Conservation (phyloP, 1,140 invertebrate genomes). For the Brachionus koreanus region DNA sequence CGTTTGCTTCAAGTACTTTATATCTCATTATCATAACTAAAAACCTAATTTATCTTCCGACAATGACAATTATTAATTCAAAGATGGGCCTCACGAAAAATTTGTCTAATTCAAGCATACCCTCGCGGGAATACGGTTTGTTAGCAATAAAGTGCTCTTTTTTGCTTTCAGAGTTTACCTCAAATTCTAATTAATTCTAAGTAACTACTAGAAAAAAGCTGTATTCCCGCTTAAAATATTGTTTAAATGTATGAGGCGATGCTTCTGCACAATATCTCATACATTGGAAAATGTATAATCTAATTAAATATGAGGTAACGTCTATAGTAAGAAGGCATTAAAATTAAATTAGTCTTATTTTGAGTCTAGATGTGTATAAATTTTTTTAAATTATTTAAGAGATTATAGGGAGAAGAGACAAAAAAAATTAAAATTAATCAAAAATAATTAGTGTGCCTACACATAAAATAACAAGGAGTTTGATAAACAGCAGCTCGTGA, state of each 20-base stretch:
- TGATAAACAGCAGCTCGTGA: background rate
- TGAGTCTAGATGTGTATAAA: background rate
- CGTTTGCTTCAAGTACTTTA: background rate
- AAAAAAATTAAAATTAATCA: background rate
- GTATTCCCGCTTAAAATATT: background rate
- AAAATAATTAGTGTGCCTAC: background rate
- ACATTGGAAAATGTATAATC: background rate
- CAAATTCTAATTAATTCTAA: background rate
- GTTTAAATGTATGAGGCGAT: background rate
- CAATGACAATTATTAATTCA: background rate
- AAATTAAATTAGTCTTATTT: background rate
- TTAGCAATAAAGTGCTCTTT: background rate
- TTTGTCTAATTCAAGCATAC: background rate
- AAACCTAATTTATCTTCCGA: background rate
- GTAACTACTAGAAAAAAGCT: background rate
- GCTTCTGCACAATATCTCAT: background rate
- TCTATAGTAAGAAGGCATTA: background rate
- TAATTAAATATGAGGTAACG: background rate
- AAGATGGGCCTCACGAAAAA: background rate
- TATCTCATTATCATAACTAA: background rate
- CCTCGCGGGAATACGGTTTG: background rate
- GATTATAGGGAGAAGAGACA: background rate
- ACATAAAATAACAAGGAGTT: background rate
- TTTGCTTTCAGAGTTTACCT: background rate
- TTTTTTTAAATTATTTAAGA: background rate